phyloP scores from a whole-genome alignment of 2,888 invertebrate genomes.

The Heteromyza rotundicornis region DNA sequence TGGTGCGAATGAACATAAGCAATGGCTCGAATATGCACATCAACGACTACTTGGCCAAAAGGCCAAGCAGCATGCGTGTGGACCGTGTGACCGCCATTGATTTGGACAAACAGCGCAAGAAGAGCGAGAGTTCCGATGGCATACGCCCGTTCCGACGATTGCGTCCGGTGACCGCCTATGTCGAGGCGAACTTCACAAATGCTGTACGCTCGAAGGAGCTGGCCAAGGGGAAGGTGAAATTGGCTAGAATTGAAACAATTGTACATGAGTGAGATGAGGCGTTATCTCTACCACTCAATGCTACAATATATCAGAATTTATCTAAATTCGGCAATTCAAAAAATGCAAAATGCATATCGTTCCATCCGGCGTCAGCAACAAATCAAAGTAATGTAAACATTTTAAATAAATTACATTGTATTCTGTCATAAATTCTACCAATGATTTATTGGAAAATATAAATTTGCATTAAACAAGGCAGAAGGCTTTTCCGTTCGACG shows the following conservation, averaged over 20 bases:
- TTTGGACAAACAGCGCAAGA: slow-evolving; percentile 39
- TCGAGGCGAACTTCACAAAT: slow-evolving; percentile 68
- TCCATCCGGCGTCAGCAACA: slow-evolving; percentile 3
- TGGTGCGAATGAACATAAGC: slow-evolving; percentile 67
- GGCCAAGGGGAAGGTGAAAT: slow-evolving; percentile 39
- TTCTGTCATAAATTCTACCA: slow-evolving; percentile 28
- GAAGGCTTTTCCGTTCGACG: neutral
- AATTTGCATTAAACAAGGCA: slow-evolving; percentile 19
- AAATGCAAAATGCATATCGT: neutral
- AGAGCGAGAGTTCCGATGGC: slow-evolving; percentile 37
- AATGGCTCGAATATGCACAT: slow-evolving; percentile 54
- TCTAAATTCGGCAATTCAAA: no score
- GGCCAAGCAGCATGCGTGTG: slow-evolving; percentile 61
- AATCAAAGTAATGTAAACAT: slow-evolving; percentile 14
- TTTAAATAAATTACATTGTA: slow-evolving; percentile 22
- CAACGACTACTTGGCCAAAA: slow-evolving; percentile 51
- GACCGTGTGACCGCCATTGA: slow-evolving; percentile 54
- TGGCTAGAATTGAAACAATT: slow-evolving; percentile 44
- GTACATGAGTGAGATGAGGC: slow-evolving; percentile 21
- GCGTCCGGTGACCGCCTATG: slow-evolving; percentile 60
- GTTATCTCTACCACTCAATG: no score
- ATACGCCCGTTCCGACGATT: neutral
- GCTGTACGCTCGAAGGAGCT: slow-evolving; percentile 63
- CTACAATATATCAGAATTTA: no score
- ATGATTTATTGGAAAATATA: slow-evolving; percentile 31